Evolutionary conservation across 2,113 vertebrate species (phyloP).

Genomic region (Mormoops blainvillei): DNA sequence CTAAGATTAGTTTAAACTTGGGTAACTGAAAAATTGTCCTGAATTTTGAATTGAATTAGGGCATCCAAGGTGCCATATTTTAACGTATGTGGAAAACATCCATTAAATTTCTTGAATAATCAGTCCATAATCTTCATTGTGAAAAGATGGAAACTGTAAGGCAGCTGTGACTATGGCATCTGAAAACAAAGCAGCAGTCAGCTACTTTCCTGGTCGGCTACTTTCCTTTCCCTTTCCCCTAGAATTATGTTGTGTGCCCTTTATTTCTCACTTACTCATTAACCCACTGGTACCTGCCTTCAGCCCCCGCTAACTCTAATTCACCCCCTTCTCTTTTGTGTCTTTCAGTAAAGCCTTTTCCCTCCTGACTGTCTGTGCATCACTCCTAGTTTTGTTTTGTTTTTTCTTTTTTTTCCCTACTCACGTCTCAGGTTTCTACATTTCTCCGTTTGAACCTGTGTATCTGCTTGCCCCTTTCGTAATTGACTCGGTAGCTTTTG

Average conservation of each 20-base stretch:
- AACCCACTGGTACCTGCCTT: neutral
- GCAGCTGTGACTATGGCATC: neutral
- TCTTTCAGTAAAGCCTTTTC: neutral
- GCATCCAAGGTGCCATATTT: neutral
- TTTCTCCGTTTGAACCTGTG: neutral
- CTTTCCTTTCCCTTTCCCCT: neutral
- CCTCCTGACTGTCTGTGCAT: neutral
- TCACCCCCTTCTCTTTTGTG: neutral
- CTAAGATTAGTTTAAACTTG: neutral
- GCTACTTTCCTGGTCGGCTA: neutral
- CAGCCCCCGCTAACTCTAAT: neutral
- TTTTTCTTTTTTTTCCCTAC: neutral
- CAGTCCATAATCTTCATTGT: neutral
- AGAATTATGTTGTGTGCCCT: neutral
- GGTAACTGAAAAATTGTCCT: neutral
- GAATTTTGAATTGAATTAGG: neutral
- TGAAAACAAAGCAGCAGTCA: neutral
- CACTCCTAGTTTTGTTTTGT: neutral
- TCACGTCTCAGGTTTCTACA: neutral
- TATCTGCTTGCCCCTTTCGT: neutral
- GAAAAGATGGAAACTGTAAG: neutral
- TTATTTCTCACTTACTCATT: neutral
- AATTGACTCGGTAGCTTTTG: neutral
- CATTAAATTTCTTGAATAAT: neutral
- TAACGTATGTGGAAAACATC: neutral